Evolutionary conservation across 64 coral and sea anemone species (phyloP), one percentile per base, ranked within the genome.

Genomic region (Platygyra sinensis): DNA sequence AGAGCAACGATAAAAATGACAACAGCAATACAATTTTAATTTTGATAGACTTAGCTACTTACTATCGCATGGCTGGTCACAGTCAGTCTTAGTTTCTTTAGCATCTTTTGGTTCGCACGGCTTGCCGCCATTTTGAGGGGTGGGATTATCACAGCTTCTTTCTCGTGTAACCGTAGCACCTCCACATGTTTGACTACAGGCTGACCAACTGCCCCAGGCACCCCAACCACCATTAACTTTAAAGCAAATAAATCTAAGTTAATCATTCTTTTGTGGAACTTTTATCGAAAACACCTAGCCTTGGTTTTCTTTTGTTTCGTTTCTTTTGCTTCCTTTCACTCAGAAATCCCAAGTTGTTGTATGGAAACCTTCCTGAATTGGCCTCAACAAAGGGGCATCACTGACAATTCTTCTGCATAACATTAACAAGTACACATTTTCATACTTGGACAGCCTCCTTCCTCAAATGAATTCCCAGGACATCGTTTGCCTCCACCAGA

Each of bases 221-320:
- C 89, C 79, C 89, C 89, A 91, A 62, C 89, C 89, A 63, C 89
- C 89, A 55, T 91, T 80, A 42, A 84, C 89, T 91, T 20, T 22
- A 60, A 15, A 36, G 27, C 14, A 39, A 67, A 62, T 57, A 57
- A 16, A 57, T 46, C 42, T 46, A 46, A 46, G 42, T 46, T 36
- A 36, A 36, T 36, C 33, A 36, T 36, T 36, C 33, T 36, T 36
- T 36, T 5, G 42, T 46, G 3, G 42, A 46, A 46, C 42, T 46
- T 46, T 46, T 8, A 46, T 46, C 42, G 42, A 46, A 46, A 46
- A 46, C 42, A 46, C 42, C 42, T 36, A 54, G 52, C 52, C 13
- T 16, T 13, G 11, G 14, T 57, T 16, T 57, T 57, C 10, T 57
- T 57, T 57, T 11, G 54, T 13, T 57, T 57, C 1, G 54, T 13